These are phyloP conservation scores for Rachycentron canadum DNA, from an alignment of 2,797 vertebrate species.

Conservation along the genomic window DNA sequence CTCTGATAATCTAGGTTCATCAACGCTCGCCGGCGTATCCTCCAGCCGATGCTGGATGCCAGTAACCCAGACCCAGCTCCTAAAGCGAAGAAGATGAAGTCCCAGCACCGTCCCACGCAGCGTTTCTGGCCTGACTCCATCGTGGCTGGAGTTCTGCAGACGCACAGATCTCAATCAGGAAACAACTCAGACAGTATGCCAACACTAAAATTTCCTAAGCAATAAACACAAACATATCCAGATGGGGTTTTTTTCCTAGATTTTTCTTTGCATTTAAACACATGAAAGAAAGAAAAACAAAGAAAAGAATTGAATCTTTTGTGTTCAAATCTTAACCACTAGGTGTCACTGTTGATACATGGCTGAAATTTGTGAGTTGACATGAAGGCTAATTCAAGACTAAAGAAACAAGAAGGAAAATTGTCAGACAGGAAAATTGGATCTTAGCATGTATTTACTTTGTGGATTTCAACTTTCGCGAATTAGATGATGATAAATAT, in stretches of 20 bases:
- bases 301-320: background rate
- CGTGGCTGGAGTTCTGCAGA: conserved; percentile 94
- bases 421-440: background rate
- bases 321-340: conserved; percentile 39
- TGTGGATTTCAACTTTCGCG: background rate
- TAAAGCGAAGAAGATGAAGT: conserved; percentile 99
- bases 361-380: background rate
- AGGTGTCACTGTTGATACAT: conserved; percentile 48
- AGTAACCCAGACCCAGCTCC: conserved; percentile 98
- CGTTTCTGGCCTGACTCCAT: conserved; percentile 99
- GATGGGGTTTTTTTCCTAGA: background rate
- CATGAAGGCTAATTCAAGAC: background rate
- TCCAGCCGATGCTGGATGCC: conserved; percentile 98
- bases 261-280: background rate
- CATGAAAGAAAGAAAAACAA: background rate
- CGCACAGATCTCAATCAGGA: conserved; percentile 89
- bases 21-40: conserved; percentile 95
- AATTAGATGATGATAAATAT: background rate
- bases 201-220: background rate
- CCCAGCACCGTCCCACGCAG: conserved; percentile 97
- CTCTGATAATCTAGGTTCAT: conserved; percentile 88
- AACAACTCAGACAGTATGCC: conserved; percentile 92
- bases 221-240: background rate
- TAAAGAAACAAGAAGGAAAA: background rate
- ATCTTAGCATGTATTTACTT: conserved; percentile 4